A percentile compares a stretch with the other conserved stretches of the same genome.
These are phyloP conservation scores for Tenthredo livida DNA, from an alignment of 2,888 invertebrate genomes.

Conservation along the genomic window DNA sequence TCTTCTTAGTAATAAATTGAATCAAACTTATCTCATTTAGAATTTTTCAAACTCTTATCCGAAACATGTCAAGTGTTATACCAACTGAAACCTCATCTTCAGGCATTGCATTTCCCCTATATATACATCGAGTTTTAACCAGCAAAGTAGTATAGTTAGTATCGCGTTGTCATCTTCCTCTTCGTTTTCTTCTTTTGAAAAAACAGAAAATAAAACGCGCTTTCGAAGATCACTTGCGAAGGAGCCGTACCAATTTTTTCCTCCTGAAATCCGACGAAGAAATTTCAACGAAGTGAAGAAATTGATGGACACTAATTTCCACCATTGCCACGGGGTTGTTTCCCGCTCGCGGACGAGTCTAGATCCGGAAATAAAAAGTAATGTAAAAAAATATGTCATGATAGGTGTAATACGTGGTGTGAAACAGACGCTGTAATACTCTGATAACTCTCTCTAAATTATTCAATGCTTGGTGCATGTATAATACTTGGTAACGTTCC, in stretches of 20 bases:
- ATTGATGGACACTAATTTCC: background rate
- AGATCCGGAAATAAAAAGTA: background rate
- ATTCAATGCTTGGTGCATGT: constrained; percentile 8
- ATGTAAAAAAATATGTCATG: background rate
- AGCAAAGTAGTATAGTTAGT: background rate
- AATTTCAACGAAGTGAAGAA: background rate
- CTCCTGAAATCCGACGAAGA: background rate
- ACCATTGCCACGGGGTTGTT: background rate
- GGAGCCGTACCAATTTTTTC: background rate
- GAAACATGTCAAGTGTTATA: constrained; percentile 15
- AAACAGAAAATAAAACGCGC: background rate
- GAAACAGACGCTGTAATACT: background rate
- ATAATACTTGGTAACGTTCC: background rate
- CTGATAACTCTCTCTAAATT: constrained; percentile 12
- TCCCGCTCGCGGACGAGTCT: background rate
- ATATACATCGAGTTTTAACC: background rate
- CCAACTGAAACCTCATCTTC: background rate
- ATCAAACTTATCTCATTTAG: constrained; percentile 48
- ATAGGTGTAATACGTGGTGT: background rate
- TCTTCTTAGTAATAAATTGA: constrained; percentile 40
- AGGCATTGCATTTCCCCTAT: background rate
- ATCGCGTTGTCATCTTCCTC: background rate
- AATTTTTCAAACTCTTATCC: constrained; percentile 9
- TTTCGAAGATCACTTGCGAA: background rate
- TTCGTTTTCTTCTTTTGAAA: background rate